Base-by-base conservation (phyloP, 2,113 vertebrate genomes). In the Myiopsitta monachus region DNA sequence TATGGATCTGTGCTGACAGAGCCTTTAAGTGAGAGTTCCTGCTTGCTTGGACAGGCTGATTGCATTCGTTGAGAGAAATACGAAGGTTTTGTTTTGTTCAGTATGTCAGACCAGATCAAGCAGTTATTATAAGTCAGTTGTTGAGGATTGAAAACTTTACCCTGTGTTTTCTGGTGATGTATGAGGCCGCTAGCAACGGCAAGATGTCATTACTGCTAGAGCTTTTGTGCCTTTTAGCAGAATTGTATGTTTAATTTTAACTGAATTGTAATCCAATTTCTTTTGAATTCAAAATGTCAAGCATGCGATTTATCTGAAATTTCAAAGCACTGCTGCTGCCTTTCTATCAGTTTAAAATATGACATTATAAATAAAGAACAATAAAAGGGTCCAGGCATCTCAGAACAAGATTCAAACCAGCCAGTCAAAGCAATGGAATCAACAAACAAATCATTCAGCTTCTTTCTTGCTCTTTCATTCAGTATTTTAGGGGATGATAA, bases 271-370 rank as follows among this genome's bases (percentile, higher is more conserved):
- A 81, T 83, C 33, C 22, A 61, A 28, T 95, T 88, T 88, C 36
- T 92, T 93, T 81, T 90, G 18, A 92, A 94, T 88, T 93, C 30
- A 64, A 78, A 90, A 94, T 93, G 68, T 74, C 80, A 92, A 61
- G 31, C 39, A 9, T 88, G 49, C 26, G 19, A 55, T 83, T 86
- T 70, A 88, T 83, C 39, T 93, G 51, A 33, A 68, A 80, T 74
- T 94, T 94, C 52, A 67, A 86, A 94, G 30, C 30, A 31, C 33
- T 51, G 9, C 36, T 93, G 79, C 75, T 88, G 63, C 30, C 38
- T 82, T 93, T 80, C n/a, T 70, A 22, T 52, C 30, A 28, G 19
- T 74, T 88, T 83, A 59, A 88, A 88, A 61, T 63, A 62, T 41
- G 63, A 33, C 49, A 61, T 83, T 70, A 80, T 46, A 88, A 88